Evolutionary conservation across 2,113 vertebrate species (phyloP).

Genomic region (Atherinomorus stipes): DNA sequence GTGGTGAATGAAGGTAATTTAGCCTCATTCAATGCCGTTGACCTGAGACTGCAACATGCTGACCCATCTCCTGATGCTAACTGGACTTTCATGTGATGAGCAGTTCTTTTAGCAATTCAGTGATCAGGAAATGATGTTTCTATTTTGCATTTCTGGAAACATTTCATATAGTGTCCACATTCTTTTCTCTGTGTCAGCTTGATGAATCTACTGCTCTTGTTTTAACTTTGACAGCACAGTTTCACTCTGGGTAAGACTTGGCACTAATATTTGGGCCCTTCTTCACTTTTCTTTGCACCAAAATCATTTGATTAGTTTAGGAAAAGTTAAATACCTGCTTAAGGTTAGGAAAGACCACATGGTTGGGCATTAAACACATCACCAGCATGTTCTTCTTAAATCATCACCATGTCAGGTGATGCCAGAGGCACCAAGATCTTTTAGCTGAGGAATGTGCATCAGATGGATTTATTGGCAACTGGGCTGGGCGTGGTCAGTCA

Average conservation of each 20-base stretch:
- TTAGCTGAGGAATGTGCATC: too few species aligned
- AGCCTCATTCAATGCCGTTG: conserved; percentile 45
- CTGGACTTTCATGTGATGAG: conserved; percentile 54
- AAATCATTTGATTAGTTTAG: neutral
- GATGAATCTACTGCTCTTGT: neutral
- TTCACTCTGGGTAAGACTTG: neutral
- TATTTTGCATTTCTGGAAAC: neutral
- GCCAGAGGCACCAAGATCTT: too few species aligned
- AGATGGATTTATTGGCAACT: too few species aligned
- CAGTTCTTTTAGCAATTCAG: conserved; percentile 1
- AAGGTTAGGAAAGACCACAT: neutral
- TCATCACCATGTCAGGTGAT: too few species aligned
- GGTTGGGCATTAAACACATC: neutral
- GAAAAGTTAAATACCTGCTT: neutral
- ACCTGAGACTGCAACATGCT: conserved; percentile 47
- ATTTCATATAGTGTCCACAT: too few species aligned
- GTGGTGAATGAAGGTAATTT: conserved; percentile 37
- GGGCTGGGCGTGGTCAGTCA: too few species aligned
- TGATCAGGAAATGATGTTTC: neutral
- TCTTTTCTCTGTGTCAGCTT: too few species aligned
- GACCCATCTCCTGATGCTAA: conserved; percentile 53
- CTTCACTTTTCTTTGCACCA: neutral
- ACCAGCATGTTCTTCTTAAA: too few species aligned
- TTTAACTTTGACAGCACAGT: neutral
- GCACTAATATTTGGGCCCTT: neutral